Conservation (phyloP, 2,888 invertebrate species). For the Pollenia amentaria region DNA sequence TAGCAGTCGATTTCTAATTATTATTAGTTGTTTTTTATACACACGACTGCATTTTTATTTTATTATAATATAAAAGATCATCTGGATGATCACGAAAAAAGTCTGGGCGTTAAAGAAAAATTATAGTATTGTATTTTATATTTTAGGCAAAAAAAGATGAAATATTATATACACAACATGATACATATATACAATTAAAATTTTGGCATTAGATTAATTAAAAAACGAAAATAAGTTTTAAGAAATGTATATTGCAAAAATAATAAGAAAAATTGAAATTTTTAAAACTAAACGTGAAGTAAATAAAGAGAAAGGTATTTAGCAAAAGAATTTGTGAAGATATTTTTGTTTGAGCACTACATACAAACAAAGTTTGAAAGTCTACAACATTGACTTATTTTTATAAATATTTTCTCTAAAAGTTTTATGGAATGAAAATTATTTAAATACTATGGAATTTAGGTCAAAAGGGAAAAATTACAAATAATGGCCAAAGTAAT, state of each 20-base stretch:
- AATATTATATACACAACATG: constrained; percentile 11
- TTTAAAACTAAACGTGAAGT: not conserved
- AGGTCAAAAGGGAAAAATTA: no score
- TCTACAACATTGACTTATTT: not conserved
- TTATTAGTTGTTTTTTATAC: constrained; percentile 37
- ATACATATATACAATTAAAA: constrained; percentile 10
- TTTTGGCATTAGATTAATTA: constrained; percentile 26
- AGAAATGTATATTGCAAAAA: constrained; percentile 24
- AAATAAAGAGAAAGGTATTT: not conserved
- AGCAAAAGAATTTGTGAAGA: not conserved
- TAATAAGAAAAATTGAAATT: not conserved
- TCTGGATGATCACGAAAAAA: constrained; percentile 32
- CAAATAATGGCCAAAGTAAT: no score
- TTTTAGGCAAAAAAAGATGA: constrained; percentile 48
- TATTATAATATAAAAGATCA: constrained; percentile 23
- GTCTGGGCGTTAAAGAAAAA: constrained; percentile 47
- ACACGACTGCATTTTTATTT: constrained; percentile 8
- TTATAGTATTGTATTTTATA: constrained; percentile 62
- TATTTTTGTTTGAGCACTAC: not conserved
- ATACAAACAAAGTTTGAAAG: constrained; percentile 4
- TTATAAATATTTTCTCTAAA: not conserved
- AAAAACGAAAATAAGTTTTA: constrained; percentile 3
- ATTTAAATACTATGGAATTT: not conserved
- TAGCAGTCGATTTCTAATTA: constrained; percentile 29
- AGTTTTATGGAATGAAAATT: constrained; percentile 32